A percentile compares a stretch with the other conserved stretches of the same genome.
Evolutionary conservation across 2,797 vertebrate genomes (phyloP).

Genomic region (Harpagifer antarcticus): DNA sequence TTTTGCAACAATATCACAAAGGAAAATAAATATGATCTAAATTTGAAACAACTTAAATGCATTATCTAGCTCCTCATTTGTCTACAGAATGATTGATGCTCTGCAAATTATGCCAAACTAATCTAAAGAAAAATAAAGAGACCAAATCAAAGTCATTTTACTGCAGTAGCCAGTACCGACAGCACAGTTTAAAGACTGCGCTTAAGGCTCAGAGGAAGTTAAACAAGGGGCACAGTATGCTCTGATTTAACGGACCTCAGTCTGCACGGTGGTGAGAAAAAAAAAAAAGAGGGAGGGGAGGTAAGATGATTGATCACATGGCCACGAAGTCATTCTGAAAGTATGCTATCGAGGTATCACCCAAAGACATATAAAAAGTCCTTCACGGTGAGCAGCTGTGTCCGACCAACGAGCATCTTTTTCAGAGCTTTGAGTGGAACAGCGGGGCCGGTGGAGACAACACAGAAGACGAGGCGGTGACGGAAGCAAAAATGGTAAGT

Average conservation of each 20-base stretch:
- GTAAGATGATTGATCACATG: constrained; percentile 74
- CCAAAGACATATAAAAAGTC: constrained; percentile 43
- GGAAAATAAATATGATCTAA: not conserved
- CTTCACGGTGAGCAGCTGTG: constrained; percentile 20
- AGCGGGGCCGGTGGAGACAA: constrained; percentile 40
- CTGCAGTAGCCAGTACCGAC: constrained; percentile 11
- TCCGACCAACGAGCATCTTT: constrained; percentile 50
- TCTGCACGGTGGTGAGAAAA: constrained; percentile 38
- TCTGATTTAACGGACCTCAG: constrained; percentile 51
- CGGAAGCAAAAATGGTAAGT: constrained; percentile 78
- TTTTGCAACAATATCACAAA: not conserved
- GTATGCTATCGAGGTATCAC: constrained; percentile 50
- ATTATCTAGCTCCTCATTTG: not conserved
- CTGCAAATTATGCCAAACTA: not conserved
- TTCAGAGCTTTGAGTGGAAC: constrained; percentile 34
- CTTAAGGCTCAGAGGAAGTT: constrained; percentile 46
- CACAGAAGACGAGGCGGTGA: constrained; percentile 45
- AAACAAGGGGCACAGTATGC: constrained; percentile 66
- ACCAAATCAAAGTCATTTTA: not conserved
- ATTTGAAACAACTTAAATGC: not conserved
- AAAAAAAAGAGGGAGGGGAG: constrained; percentile 34
- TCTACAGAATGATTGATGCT: not conserved
- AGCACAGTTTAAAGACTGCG: constrained; percentile 23
- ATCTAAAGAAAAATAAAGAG: not conserved
- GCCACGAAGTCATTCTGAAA: constrained; percentile 73